Evolutionary conservation across 2,113 vertebrate genomes (phyloP).

Genomic region (Poecilia latipinna): DNA sequence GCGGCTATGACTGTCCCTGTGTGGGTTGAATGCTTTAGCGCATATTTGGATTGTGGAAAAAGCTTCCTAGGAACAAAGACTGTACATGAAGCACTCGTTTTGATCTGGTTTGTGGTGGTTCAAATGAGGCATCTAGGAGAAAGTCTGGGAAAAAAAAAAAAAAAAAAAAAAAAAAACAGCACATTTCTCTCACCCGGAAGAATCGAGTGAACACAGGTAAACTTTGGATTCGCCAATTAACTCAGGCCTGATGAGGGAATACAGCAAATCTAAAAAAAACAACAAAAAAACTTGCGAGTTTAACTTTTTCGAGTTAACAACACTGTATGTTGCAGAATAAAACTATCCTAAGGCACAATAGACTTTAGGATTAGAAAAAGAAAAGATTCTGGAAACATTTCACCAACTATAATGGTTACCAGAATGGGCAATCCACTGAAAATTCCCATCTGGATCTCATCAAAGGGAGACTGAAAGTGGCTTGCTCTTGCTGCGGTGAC

Average conservation of each 20-base stretch:
- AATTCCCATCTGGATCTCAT: slow-evolving; percentile 77
- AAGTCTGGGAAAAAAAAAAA: slow-evolving; percentile 26
- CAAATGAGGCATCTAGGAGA: slow-evolving; percentile 49
- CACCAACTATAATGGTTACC: slow-evolving; percentile 66
- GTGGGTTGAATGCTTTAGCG: slow-evolving; percentile 14
- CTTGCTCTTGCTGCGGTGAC: slow-evolving; percentile 62
- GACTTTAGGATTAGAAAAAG: slow-evolving; percentile 26
- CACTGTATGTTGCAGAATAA: slow-evolving; percentile 13
- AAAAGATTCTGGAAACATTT: slow-evolving; percentile 57
- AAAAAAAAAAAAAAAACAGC: not conserved
- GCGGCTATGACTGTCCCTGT: slow-evolving; percentile 12
- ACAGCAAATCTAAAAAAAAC: not conserved
- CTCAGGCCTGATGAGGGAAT: not conserved
- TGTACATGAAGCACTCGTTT: slow-evolving; percentile 41
- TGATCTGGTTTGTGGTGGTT: slow-evolving; percentile 60
- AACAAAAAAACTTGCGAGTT: slow-evolving; percentile 9
- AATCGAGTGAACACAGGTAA: slow-evolving; percentile 19
- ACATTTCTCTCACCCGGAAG: not conserved
- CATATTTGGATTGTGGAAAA: slow-evolving; percentile 37
- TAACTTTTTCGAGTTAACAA: not conserved
- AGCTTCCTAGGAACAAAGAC: slow-evolving; percentile 31
- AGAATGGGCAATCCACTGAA: slow-evolving; percentile 62
- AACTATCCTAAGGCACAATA: slow-evolving; percentile 29
- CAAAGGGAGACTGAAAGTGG: slow-evolving; percentile 60
- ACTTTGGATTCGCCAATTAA: not conserved